Conservation (phyloP, 2,113 vertebrate species). For the Python bivittatus region DNA sequence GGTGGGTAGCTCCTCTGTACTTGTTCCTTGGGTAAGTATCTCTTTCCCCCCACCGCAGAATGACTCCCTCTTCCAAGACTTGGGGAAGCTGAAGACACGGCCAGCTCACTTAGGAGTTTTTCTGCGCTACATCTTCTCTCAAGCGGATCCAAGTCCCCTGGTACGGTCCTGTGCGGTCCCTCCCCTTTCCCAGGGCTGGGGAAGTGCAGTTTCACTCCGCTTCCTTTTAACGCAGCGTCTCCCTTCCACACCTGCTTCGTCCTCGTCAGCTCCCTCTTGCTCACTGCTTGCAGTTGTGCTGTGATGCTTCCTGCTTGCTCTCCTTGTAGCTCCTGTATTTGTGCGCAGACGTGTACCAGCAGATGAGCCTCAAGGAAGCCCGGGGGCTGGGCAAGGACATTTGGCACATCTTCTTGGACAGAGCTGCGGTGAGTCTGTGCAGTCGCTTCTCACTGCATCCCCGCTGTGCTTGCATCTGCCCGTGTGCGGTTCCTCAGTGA, state of each 20-base stretch:
- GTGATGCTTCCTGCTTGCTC: background rate
- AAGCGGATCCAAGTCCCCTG: slow-evolving; percentile 90
- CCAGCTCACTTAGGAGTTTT: slow-evolving; percentile 90
- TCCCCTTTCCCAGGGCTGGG: background rate
- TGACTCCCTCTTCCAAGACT: slow-evolving; percentile 88
- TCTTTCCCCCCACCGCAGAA: slow-evolving; percentile 67
- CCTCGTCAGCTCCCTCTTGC: background rate
- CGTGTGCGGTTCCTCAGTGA: background rate
- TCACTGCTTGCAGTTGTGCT: background rate
- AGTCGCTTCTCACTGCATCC: background rate
- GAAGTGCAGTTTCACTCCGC: background rate
- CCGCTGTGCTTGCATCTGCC: background rate
- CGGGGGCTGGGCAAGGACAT: slow-evolving; percentile 84
- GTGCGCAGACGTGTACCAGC: slow-evolving; percentile 87
- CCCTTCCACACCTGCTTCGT: background rate
- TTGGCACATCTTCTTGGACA: slow-evolving; percentile 88
- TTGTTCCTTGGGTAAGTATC: background rate
- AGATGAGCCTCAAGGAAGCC: slow-evolving; percentile 82
- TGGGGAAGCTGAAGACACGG: slow-evolving; percentile 82
- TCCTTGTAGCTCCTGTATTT: slow-evolving; percentile 85
- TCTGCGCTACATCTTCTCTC: slow-evolving; percentile 90
- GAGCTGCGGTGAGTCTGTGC: slow-evolving; percentile 78
- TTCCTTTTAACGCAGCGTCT: background rate
- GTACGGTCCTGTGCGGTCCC: slow-evolving; percentile 63
- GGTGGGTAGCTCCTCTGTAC: background rate